Evolutionary conservation across 1,140 invertebrate species (phyloP), one percentile per base, ranked within the genome.

Genomic region (Octopus bimaculoides): DNA sequence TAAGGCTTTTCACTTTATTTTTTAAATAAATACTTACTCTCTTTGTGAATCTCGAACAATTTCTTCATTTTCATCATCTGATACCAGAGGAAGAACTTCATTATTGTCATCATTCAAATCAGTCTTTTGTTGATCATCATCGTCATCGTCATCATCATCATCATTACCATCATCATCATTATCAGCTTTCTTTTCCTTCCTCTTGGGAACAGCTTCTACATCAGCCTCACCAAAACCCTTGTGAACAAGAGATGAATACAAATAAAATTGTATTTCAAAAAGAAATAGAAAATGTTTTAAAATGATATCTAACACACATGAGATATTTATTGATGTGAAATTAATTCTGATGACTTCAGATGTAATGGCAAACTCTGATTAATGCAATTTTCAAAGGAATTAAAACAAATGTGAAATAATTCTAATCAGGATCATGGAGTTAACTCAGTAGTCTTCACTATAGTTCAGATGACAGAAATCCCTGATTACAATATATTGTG

Each of bases 141-240:
- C 84, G n/a, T 61, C 14, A 5, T 52, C 81, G 4, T 74, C 81
- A 52, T 12, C 79, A 54, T 81, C 75, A 9, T 76, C 61, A 52
- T 55, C 79, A 82, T 80, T 73, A 53, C 75, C 41, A 77, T 83
- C 5, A 26, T 69, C 76, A 54, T 56, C 79, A 7, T 78, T 76
- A 56, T 75, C 80, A 79, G 80, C 54, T 80, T 87, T 89, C 80
- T 86, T 86, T 77, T 87, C 82, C 75, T 86, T 88, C 75, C 87
- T 87, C 76, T 86, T 84, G 56, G 84, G 85, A 26, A 83, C 84
- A 20, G 85, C 82, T 82, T 85, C 86, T 5, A 89, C 85, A 81
- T 90, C 89, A 80, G 85, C 89, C 77, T 88, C 88, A 77, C 86
- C 87, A 86, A 90, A 90, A 77, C 90, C 90, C 88, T 89, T 41